Evolutionary conservation across 2,113 vertebrate genomes (phyloP), one percentile per base, ranked within the genome.

Genomic region (Rhinolophus sinicus): DNA sequence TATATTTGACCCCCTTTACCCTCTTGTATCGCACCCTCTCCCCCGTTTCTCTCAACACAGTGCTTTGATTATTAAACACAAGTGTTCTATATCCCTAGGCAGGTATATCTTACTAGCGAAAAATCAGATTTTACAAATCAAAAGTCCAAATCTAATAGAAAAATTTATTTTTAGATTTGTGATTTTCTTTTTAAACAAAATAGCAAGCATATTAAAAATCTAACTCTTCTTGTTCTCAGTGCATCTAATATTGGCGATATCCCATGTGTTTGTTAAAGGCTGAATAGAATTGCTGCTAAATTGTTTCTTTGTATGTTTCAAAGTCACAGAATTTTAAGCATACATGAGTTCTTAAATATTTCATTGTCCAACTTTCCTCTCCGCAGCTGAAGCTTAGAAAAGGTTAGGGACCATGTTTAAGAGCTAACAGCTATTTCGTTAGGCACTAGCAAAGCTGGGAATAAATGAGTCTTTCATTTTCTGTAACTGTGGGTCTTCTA

Each of bases 91-190:
- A 28, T 69, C 8, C 35, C 28, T 35, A 47, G 12, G 15, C 3
- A 33, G 2, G 8, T 72, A n/a, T 83, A 56, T 28, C 11, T 56
- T 38, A 54, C 35, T 47, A 47, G 14, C 33, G 3, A 6, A 75
- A 90, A 90, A 69, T 93, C n/a, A 64, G 16, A 62, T 38, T 88
- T 96, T 88, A 82, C 19, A 62, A 81, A 75, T 44, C 10, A 88
- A 47, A 33, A 80, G n/a, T 67, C 21, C 50, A 77, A 75, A 75
- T 64, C 21, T 54, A 54, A 56, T 52, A 76, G 40, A 44, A 80
- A 44, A 73, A 73, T 40, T 93, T 67, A 33, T 26, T 72, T 85
- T 96, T 85, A 80, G 44, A 80, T 78, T n/a, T 69, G 28, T 60
- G 11, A 70, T 22, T 58, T 83, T 76, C 22, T 62, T 72, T 73